These are phyloP conservation scores for Gila orcuttii DNA, from an alignment of 2,113 vertebrate species.

Conservation along the genomic window DNA sequence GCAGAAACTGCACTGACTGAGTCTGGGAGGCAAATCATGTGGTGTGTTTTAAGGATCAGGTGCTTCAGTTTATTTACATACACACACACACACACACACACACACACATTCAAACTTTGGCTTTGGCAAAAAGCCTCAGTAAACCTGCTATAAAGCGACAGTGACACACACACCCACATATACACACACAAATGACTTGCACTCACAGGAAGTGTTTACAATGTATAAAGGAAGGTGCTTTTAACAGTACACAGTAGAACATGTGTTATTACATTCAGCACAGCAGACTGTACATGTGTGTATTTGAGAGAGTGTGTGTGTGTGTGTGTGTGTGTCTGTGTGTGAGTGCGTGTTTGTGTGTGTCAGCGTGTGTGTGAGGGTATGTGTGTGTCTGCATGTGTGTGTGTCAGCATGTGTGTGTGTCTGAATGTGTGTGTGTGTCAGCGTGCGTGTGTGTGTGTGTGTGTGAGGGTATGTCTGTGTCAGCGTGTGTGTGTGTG, in stretches of 20 bases:
- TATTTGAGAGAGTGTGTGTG: constrained; percentile 8
- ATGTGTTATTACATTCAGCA: background rate
- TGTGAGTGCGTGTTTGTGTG: too few species aligned
- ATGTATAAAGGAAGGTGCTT: background rate
- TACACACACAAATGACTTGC: background rate
- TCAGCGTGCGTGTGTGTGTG: too few species aligned
- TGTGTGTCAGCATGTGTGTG: too few species aligned
- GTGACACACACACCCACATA: background rate
- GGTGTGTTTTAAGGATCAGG: constrained; percentile 2
- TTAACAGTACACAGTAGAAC: background rate
- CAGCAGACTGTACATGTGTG: background rate
- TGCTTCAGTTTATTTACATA: constrained; percentile 1
- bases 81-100: background rate
- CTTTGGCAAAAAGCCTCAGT: background rate
- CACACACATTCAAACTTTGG: background rate
- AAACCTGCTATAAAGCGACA: background rate
- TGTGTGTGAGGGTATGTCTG: background rate
- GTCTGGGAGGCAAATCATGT: constrained; percentile 26
- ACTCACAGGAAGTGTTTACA: background rate
- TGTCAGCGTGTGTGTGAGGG: background rate
- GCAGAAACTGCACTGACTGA: background rate
- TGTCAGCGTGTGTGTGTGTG: background rate
- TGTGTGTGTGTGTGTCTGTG: too few species aligned
- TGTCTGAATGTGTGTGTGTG: too few species aligned
- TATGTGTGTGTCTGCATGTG: too few species aligned